Evolutionary conservation across 2,888 invertebrate species (phyloP).

Genomic region (Merodon equestris): DNA sequence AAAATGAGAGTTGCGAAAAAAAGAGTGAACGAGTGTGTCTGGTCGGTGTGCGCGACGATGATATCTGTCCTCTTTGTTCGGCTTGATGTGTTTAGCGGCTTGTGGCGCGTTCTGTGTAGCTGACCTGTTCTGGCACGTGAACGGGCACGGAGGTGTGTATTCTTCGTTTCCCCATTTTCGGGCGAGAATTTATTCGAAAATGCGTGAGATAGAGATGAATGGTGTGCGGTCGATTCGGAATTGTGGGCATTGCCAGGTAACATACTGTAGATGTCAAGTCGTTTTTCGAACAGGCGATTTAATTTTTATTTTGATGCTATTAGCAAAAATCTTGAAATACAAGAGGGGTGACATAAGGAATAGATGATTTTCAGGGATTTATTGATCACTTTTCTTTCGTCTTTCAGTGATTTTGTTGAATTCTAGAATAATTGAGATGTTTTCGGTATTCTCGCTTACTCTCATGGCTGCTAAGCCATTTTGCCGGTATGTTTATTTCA

Average conservation of each 20-base stretch:
- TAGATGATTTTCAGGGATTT: no score
- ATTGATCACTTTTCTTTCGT: no score
- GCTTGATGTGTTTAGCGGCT: conserved; percentile 31
- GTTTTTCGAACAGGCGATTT: neutral
- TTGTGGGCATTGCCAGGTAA: conserved; percentile 33
- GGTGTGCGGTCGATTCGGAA: neutral
- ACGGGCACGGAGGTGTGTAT: conserved; percentile 15
- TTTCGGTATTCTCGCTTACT: neutral
- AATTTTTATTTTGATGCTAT: neutral
- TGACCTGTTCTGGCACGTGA: conserved; percentile 9
- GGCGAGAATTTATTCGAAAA: conserved; percentile 35
- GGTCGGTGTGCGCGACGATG: conserved; percentile 18
- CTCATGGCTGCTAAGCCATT: conserved; percentile 4
- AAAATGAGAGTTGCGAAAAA: conserved; percentile 67
- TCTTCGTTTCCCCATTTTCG: conserved; percentile 35
- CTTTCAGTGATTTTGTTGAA: no score
- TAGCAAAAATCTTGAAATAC: neutral
- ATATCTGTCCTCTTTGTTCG: conserved; percentile 31
- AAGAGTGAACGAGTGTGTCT: conserved; percentile 57
- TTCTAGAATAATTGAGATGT: no score
- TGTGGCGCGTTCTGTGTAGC: neutral
- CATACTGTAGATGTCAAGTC: neutral
- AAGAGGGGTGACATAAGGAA: no score
- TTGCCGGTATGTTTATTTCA: conserved; percentile 61
- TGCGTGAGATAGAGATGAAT: conserved; percentile 17